A percentile compares a stretch with the other conserved stretches of the same genome.
Conservation (phyloP, 37 sponge, comb jelly and placozoan species). For the Aplysina aerophoba region DNA sequence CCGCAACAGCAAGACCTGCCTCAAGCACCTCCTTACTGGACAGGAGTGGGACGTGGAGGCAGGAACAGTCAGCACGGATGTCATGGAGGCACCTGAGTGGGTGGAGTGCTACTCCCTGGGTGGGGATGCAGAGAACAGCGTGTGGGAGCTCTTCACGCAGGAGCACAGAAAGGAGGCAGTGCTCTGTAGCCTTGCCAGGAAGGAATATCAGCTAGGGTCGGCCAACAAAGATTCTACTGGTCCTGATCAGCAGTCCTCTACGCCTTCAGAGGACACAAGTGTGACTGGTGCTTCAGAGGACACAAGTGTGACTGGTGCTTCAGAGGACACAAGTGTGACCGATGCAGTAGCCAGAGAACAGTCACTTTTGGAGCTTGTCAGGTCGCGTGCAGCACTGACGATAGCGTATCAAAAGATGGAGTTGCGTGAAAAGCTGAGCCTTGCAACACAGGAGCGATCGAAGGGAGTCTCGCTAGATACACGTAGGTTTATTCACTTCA, state of each 20-base stretch:
- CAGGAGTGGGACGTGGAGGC: constrained; percentile 3
- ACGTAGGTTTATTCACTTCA: constrained; percentile 9
- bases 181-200: neutral
- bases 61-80: neutral
- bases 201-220: neutral
- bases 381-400: neutral
- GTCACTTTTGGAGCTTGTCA: neutral
- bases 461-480: neutral
- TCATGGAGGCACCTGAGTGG: constrained; percentile 32
- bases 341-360: neutral
- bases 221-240: neutral
- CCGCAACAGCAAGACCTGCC: constrained; percentile 12
- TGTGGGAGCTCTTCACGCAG: neutral
- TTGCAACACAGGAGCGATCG: neutral
- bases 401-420: neutral
- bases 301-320: too few species aligned
- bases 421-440: neutral
- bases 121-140: neutral
- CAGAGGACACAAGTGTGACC: neutral
- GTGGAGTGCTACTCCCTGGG: neutral
- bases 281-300: too few species aligned
- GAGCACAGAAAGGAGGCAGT: neutral
- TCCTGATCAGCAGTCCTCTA: too few species aligned
- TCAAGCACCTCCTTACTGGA: constrained; percentile 21
- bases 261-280: too few species aligned